Base-by-base conservation (phyloP, 2,113 vertebrate species). In the Meriones unguiculatus region DNA sequence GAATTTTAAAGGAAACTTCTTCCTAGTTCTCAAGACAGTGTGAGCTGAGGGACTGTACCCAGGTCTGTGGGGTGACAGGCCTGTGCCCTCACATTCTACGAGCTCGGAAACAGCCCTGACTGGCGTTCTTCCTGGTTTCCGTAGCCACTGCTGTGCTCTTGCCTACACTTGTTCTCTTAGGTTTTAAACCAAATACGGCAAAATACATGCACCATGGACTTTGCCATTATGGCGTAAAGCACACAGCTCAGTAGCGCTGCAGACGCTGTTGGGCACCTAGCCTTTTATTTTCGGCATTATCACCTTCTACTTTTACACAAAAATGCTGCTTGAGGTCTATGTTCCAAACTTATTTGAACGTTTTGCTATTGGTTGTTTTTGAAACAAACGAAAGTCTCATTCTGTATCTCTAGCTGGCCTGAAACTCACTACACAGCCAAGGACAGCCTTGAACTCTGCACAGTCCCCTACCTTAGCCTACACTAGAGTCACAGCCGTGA, bases 261-360 rank as follows among this genome's bases (percentile, higher is more conserved):
- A 9, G 7, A 52, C 46, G 46, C 5, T 70, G 38, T 3, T 87
- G 7, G 10, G 2, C 38, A 38, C 1, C 24, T 30, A 17, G 18
- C 1, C 4, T 80, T 69, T 70, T 89, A 7, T 2, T 28, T 46
- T 46, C 89, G 46, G 67, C 35, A 52, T 65, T 62, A 87, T 54
- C 87, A 77, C 72, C 82, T 59, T 93, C 73, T 90, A 72, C 28
- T 88, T 88, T 78, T 46, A 95, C 32, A 89, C 41, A 87, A 93
- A 78, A 75, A 93, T 69, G 67, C 13, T 87, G 13, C 12, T 57
- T 50, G 50, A 32, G 70, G 64, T 89, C n/a, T 76, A 13, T 62
- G 96, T 87, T 65, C 11, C 54, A 92, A 76, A 89, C 57, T 38
- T 57, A 76, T 90, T 64, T 50, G 84, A 50, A 67, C 1, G 8